A percentile compares a stretch with the other conserved stretches of the same genome.
Conservation (phyloP, 2,797 vertebrate species). For the Miichthys miiuy region DNA sequence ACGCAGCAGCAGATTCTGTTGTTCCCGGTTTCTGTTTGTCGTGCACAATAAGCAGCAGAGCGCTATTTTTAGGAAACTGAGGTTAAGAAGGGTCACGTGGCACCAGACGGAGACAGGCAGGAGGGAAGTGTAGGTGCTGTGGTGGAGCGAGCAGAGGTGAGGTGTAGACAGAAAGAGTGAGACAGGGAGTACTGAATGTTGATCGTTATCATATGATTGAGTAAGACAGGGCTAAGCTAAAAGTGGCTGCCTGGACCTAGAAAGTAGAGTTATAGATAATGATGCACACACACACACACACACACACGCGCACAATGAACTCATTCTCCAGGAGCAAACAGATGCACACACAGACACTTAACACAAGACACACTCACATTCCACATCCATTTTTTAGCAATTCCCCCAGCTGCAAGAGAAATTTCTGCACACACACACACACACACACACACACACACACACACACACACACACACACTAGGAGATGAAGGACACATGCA, state of each 20-base stretch:
- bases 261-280: conserved; percentile 43
- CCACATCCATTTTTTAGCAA: conserved; percentile 9
- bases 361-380: conserved; percentile 33
- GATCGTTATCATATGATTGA: conserved; percentile 65
- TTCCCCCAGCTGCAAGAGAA: conserved; percentile 22
- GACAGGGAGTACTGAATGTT: conserved; percentile 18
- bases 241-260: conserved; percentile 28
- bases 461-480: not conserved
- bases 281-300: not conserved
- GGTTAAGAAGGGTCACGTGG: conserved; percentile 55
- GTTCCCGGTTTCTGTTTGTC: conserved; percentile 6
- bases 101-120: conserved; percentile 19
- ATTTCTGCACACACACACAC: conserved; percentile 2
- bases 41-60: conserved; percentile 39
- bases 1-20: not conserved
- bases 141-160: conserved; percentile 30
- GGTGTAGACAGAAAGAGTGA: not conserved
- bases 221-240: conserved; percentile 33
- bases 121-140: conserved; percentile 36
- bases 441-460: not conserved
- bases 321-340: conserved; percentile 21
- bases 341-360: conserved; percentile 23
- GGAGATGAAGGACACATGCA: not conserved
- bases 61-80: conserved; percentile 54
- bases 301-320: conserved; percentile 37